Evolutionary conservation across 2,113 vertebrate genomes (phyloP).

Genomic region (Crypturellus undulatus): DNA sequence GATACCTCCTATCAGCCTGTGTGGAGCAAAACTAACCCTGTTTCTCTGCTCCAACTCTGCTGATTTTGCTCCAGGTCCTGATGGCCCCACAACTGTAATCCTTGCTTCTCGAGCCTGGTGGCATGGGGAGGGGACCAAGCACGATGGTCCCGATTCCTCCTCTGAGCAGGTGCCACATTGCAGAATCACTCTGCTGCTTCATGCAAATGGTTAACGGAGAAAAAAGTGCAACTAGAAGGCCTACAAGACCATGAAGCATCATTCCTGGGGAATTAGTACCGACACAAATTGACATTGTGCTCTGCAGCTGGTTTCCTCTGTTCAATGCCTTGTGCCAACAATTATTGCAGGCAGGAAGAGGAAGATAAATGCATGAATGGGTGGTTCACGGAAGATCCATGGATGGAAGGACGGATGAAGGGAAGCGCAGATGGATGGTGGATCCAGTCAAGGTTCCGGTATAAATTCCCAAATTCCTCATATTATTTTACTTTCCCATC

Average conservation of each 20-base stretch:
- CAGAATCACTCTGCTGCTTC: not conserved
- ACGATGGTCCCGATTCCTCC: not conserved
- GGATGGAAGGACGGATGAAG: not conserved
- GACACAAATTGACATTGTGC: not conserved
- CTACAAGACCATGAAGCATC: not conserved
- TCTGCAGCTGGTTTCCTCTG: conserved; percentile 59
- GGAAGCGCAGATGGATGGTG: conserved; percentile 45
- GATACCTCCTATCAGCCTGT: not conserved
- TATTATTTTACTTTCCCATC: conserved; percentile 54
- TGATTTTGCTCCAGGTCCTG: not conserved
- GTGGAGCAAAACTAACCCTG: not conserved
- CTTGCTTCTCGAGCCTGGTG: not conserved
- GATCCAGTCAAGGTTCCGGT: conserved; percentile 34
- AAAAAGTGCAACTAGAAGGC: not conserved
- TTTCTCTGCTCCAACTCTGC: not conserved
- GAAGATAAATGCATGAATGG: not conserved
- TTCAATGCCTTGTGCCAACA: conserved; percentile 40
- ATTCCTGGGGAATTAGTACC: conserved; percentile 39
- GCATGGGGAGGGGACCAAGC: not conserved
- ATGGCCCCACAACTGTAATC: not conserved
- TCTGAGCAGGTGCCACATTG: rapidly evolving
- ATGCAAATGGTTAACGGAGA: rapidly evolving
- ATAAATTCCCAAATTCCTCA: conserved; percentile 33
- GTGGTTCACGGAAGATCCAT: not conserved
- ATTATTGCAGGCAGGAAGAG: conserved; percentile 55